Percentiles rank a stretch among this genome's conserved stretches.
phyloP scores from a whole-genome alignment of 2,888 invertebrate species.

The Esperia sulphurella region DNA sequence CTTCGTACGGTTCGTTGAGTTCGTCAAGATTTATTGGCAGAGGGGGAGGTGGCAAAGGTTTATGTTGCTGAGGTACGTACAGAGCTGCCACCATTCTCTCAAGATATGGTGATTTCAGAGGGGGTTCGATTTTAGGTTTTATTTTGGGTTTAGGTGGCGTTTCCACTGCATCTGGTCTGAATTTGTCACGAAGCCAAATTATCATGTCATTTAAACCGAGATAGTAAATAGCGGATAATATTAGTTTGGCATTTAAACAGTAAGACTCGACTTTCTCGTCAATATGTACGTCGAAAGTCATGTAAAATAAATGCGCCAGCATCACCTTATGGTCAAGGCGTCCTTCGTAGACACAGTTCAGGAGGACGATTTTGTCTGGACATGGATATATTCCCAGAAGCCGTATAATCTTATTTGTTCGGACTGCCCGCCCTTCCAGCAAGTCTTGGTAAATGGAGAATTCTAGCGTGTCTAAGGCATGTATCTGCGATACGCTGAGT shows the following conservation, averaged over 20 bases:
- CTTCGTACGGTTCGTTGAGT: constrained; percentile 55
- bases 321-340: constrained; percentile 55
- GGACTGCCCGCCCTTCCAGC: constrained; percentile 51
- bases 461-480: constrained; percentile 46
- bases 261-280: constrained; percentile 48
- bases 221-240: constrained; percentile 58
- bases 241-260: constrained; percentile 49
- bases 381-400: constrained; percentile 49
- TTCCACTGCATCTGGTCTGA: constrained; percentile 34
- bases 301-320: constrained; percentile 54
- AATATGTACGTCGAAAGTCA: constrained; percentile 45
- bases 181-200: constrained; percentile 40
- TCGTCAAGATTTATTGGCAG: constrained; percentile 51
- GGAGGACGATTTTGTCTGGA: constrained; percentile 43
- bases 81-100: constrained; percentile 45
- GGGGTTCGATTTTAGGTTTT: constrained; percentile 32
- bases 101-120: constrained; percentile 53
- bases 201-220: constrained; percentile 52
- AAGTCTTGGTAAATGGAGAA: constrained; percentile 56
- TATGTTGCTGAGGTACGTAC: constrained; percentile 36
- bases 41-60: constrained; percentile 39
- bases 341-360: constrained; percentile 49
- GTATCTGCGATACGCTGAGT: constrained; percentile 55
- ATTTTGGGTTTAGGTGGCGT: constrained; percentile 24
- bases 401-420: constrained; percentile 39